These are phyloP conservation scores for Helicoverpa assulta DNA, from an alignment of 2,888 invertebrate genomes.

Conservation along the genomic window DNA sequence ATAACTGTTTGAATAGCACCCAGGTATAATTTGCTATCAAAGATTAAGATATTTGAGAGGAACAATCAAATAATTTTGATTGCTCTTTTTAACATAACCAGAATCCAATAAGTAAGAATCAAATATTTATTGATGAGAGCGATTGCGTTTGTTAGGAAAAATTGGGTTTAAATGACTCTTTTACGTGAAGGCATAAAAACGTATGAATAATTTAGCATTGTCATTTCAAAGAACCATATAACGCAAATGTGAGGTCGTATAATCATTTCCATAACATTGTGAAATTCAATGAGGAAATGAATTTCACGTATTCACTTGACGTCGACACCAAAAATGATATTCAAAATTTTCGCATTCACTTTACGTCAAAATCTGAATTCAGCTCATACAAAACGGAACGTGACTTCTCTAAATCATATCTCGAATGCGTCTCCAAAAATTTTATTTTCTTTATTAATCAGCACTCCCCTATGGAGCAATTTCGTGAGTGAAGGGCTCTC, in stretches of 20 bases:
- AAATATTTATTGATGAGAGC: neutral
- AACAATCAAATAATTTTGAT: conserved; percentile 31
- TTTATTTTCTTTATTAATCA: conserved; percentile 87
- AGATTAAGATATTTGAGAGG: conserved; percentile 60
- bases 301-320: conserved; percentile 45
- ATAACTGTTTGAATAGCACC: conserved; percentile 69
- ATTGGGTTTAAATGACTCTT: conserved; percentile 10
- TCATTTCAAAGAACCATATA: conserved; percentile 4
- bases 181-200: conserved; percentile 23
- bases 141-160: conserved; percentile 9
- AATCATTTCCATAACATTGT: conserved; percentile 17
- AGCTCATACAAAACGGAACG: conserved; percentile 66
- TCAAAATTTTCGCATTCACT: conserved; percentile 58
- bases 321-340: conserved; percentile 61
- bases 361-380: conserved; percentile 68
- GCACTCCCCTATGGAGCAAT: conserved; percentile 80
- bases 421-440: conserved; percentile 70
- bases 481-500: conserved; percentile 80
- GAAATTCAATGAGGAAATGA: conserved; percentile 45
- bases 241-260: conserved; percentile 16
- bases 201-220: neutral
- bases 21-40: conserved; percentile 57
- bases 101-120: neutral
- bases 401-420: conserved; percentile 76
- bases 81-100: conserved; percentile 3